These are phyloP conservation scores for Xanthorhoe designata DNA, from an alignment of 2,888 invertebrate genomes.

Conservation along the genomic window DNA sequence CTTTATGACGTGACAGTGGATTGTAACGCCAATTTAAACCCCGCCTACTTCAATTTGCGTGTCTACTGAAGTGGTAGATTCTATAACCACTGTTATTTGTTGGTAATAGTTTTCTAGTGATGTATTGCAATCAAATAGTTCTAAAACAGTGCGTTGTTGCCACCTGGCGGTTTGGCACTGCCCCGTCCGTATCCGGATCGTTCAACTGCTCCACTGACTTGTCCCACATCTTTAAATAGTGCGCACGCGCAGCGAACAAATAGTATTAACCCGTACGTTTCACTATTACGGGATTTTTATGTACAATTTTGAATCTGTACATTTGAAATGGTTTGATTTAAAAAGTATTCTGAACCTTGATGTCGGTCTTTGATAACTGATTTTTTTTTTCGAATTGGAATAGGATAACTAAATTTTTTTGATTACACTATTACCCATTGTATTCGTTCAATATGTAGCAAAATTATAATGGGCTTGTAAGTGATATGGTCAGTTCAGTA, in stretches of 20 bases:
- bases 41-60: too few species aligned
- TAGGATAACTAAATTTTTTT: too few species aligned
- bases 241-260: constrained; percentile 53
- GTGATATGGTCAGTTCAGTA: constrained; percentile 26
- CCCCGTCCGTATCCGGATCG: constrained; percentile 43
- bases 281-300: constrained; percentile 12
- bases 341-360: not conserved
- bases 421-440: too few species aligned
- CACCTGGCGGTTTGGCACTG: constrained; percentile 63
- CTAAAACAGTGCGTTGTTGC: constrained; percentile 55
- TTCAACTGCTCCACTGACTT: constrained; percentile 68
- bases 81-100: too few species aligned
- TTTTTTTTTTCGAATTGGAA: not conserved
- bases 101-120: not conserved
- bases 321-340: not conserved
- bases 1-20: too few species aligned
- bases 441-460: too few species aligned
- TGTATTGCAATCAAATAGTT: constrained; percentile 38
- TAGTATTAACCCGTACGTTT: constrained; percentile 16
- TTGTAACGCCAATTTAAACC: too few species aligned
- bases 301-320: constrained; percentile 2
- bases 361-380: not conserved
- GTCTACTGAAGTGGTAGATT: too few species aligned
- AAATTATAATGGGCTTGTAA: too few species aligned
- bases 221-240: constrained; percentile 70